phyloP scores from a whole-genome alignment of 2,888 invertebrate genomes.

The Tricholauxania praeusta region DNA sequence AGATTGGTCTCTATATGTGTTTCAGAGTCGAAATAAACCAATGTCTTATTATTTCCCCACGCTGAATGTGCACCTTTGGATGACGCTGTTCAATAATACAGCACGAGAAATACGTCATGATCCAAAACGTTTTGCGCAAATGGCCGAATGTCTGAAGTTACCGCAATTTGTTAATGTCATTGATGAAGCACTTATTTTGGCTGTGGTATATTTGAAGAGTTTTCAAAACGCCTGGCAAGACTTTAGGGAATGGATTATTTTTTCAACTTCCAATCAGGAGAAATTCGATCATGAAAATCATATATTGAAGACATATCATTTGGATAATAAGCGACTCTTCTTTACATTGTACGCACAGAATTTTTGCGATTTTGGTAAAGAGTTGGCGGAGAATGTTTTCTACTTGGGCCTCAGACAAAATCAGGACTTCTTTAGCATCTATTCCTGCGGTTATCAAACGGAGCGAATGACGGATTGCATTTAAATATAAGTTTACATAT shows the following conservation, averaged over 20 bases:
- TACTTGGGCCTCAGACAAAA: slow-evolving; percentile 62
- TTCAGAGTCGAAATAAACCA: slow-evolving; percentile 63
- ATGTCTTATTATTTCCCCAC: slow-evolving; percentile 65
- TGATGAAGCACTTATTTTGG: slow-evolving; percentile 60
- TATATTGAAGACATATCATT: slow-evolving; percentile 54
- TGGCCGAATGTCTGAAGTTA: slow-evolving; percentile 60
- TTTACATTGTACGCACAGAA: slow-evolving; percentile 64
- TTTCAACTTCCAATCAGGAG: slow-evolving; percentile 45
- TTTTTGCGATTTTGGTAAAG: slow-evolving; percentile 64
- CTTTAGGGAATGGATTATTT: slow-evolving; percentile 57
- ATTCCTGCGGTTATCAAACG: slow-evolving; percentile 57
- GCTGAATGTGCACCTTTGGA: slow-evolving; percentile 62
- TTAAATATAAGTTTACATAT: slow-evolving; percentile 34
- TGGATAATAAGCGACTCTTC: slow-evolving; percentile 60
- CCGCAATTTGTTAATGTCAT: slow-evolving; percentile 61
- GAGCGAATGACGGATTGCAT: slow-evolving; percentile 48
- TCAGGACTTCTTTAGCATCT: slow-evolving; percentile 56
- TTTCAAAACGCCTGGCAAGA: slow-evolving; percentile 61
- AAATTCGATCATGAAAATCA: slow-evolving; percentile 61
- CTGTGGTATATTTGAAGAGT: slow-evolving; percentile 63
- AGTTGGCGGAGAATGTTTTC: slow-evolving; percentile 62
- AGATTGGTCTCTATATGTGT: slow-evolving; percentile 63
- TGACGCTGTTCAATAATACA: slow-evolving; percentile 61
- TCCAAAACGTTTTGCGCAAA: slow-evolving; percentile 54
- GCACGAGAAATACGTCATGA: slow-evolving; percentile 54